Evolutionary conservation across 2,797 vertebrate genomes (phyloP), one percentile per base, ranked within the genome.

Genomic region (Aldrovandia affinis): DNA sequence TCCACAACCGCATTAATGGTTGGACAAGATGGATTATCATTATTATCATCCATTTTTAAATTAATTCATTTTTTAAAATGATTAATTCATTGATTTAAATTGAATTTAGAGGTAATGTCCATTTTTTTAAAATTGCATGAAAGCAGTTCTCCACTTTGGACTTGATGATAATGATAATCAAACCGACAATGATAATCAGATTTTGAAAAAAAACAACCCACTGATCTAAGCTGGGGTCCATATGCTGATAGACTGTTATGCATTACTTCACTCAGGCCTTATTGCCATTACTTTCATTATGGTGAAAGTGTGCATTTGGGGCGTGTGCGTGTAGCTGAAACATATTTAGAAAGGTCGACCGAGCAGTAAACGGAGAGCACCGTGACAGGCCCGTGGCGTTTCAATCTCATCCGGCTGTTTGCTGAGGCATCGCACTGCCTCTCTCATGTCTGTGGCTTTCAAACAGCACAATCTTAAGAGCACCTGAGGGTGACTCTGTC

Each of bases 241-340:
- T 77, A 44, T 77, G 73, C 42, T n/a, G 73, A 77, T 47, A 47
- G 39, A n/a, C 39, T 77, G 42, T n/a, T 47, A 18, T 22, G 22
- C 73, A 25, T 77, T n/a, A 77, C 39, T n/a, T 77, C 42, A 47
- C 73, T n/a, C 22, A 4, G 22, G 25, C 73, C 39, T 39, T 22
- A 77, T n/a, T 44, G 73, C 22, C 9, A 42, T 77, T 42, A 44
- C 42, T 77, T 44, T 77, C 73, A 77, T 77, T 47, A 77, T 42
- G 73, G 22, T 2, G 25, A 77, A 22, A 77, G 73, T n/a, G 39
- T 0, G 73, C 42, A 4, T n/a, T 44, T 77, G 1, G 20, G 73
- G 7, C 42, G 0, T 9, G 42, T 6, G 42, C 2, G 42, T 39
- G 8, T 12, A 20, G 39, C 36, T 18, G 2, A n/a, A 77, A n/a